phyloP scores from a whole-genome alignment of 1,140 invertebrate species.

The Orchestia grillus region DNA sequence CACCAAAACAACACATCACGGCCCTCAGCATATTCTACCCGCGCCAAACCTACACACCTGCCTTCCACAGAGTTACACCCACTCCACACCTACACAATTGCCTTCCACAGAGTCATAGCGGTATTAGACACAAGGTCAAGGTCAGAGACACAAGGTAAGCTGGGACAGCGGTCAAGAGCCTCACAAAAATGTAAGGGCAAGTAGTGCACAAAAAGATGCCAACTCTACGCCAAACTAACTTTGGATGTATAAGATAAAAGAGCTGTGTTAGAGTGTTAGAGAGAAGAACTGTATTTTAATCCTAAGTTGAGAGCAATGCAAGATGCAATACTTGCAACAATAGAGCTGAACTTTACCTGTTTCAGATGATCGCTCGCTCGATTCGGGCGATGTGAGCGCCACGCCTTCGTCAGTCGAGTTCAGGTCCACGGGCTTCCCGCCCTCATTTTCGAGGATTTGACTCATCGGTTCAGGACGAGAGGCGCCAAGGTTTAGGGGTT shows the following conservation, averaged over 20 bases:
- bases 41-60: no score
- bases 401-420: constrained; percentile 43
- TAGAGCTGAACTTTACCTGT: background rate
- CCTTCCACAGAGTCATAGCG: no score
- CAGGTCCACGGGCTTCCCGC: background rate
- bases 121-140: no score
- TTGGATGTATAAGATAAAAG: no score
- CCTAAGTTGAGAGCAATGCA: background rate
- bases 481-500: background rate
- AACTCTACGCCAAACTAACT: background rate
- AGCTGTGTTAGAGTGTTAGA: no score
- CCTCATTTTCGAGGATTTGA: background rate
- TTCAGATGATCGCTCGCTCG: constrained; percentile 21
- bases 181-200: background rate
- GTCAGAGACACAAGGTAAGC: background rate
- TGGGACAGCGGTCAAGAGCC: background rate
- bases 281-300: background rate
- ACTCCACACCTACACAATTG: no score
- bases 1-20: no score
- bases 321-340: background rate
- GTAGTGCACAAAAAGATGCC: background rate
- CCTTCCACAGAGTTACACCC: no score
- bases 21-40: no score
- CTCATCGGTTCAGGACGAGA: background rate
- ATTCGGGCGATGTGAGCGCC: background rate